phyloP scores from a whole-genome alignment of 2,797 vertebrate genomes.

The Pyrocephalus nanus region DNA sequence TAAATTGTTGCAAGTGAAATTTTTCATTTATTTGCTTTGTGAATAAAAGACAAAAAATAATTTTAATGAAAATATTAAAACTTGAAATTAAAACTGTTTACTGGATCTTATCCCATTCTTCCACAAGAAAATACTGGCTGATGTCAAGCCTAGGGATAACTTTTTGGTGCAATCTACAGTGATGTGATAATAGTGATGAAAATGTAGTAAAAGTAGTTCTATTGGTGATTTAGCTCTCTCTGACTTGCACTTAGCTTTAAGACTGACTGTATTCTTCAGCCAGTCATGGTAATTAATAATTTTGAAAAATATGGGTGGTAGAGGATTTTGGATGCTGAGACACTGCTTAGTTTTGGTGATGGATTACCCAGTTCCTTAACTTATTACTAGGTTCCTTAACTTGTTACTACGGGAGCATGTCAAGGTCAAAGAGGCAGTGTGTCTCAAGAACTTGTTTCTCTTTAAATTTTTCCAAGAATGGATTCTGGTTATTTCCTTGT shows the following conservation, averaged over 20 bases:
- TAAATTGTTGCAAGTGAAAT: neutral
- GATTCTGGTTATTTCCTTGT: neutral
- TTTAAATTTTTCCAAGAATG: neutral
- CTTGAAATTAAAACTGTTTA: neutral
- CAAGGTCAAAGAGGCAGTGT: neutral
- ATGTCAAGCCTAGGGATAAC: neutral
- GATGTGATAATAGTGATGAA: neutral
- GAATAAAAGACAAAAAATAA: rapidly evolving
- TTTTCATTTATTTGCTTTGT: neutral
- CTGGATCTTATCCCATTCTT: neutral
- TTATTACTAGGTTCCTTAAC: neutral
- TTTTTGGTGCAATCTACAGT: neutral
- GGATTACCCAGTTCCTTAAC: neutral
- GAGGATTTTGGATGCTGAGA: neutral
- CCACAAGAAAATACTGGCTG: neutral
- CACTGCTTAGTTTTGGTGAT: neutral
- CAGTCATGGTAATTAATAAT: neutral
- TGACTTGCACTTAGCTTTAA: neutral
- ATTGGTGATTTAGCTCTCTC: neutral
- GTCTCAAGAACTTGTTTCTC: neutral
- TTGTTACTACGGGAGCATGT: neutral
- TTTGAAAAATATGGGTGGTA: neutral
- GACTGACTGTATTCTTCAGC: neutral
- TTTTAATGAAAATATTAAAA: neutral
- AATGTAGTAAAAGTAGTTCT: neutral